Base-by-base conservation (phyloP, 2,888 invertebrate species). In the Euclidia mi region DNA sequence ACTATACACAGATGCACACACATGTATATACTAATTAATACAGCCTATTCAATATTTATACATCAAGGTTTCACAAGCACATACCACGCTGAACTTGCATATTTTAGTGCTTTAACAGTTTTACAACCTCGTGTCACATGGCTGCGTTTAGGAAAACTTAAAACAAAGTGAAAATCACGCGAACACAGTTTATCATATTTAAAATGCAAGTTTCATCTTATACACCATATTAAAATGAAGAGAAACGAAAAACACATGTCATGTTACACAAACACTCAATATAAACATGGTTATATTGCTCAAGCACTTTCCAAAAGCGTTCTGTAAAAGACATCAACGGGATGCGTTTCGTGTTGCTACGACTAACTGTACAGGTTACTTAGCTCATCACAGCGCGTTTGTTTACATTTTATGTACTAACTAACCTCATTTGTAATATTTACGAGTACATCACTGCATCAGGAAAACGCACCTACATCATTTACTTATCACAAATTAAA, bases 281-380 rank as follows among this genome's bases (percentile, higher is more conserved):
- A 79, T 84, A 79, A 83, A 87, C 81, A 84, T 78, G 82, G 74
- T 83, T 83, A 83, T 84, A 83, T 82, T 82, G 82, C 81, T 75
- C 69, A 79, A 84, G 82, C 85, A 88, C 90, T 90, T 91, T 90
- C 90, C 87, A 91, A 90, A 89, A 86, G 84, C 81, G 88, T 87
- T 82, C 85, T 90, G 89, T 84, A 91, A 92, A 94, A 92, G 90
- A 93, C 92, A 89, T 93, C 91, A 93, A 93, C 93, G 93, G 82
- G 90, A 85, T 87, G 80, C 81, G 74, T 73, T 71, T 65, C 68
- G 58, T 53, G 60, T 44, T 55, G 65, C 57, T 67, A 52, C 67
- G 57, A 47, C 29, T 65, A 71, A 71, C 63, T 56, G 70, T 65
- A 59, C 53, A 60, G 49, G 60, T 34, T 50, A 49, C 59, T 48